Evolutionary conservation across 2,113 vertebrate species (phyloP).

Genomic region (Fregetta grallaria): DNA sequence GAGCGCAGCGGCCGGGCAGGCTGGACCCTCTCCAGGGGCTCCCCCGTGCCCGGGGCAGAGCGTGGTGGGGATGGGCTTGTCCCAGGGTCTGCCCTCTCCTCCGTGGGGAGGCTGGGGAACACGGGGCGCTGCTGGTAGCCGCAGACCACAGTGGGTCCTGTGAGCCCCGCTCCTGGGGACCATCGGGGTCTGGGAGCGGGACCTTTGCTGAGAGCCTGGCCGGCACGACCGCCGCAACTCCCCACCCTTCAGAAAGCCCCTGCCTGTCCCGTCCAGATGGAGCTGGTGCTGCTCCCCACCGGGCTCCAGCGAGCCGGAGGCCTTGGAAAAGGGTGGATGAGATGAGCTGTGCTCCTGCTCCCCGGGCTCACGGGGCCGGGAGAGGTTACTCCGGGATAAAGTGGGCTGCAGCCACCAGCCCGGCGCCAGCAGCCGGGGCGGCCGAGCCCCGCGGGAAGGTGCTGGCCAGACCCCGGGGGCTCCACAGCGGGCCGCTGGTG

Average conservation of each 20-base stretch:
- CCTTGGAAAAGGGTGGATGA: background rate
- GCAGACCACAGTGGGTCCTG: accelerated
- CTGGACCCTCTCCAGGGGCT: background rate
- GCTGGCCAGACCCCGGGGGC: background rate
- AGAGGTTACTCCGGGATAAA: constrained; percentile 16
- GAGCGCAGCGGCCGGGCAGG: accelerated
- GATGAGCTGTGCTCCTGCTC: background rate
- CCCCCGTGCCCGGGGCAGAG: background rate
- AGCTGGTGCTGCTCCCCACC: constrained; percentile 25
- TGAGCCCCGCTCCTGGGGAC: background rate
- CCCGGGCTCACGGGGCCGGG: accelerated
- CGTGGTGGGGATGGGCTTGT: accelerated
- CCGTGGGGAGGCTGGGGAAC: background rate
- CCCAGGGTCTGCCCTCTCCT: background rate
- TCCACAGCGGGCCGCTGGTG: background rate
- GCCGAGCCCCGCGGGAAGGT: background rate
- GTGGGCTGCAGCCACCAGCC: background rate
- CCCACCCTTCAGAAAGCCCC: background rate
- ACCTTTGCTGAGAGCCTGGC: background rate
- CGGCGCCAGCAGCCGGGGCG: background rate
- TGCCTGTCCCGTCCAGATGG: constrained; percentile 17
- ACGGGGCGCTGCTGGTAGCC: accelerated
- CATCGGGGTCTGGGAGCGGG: background rate
- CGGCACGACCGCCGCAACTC: background rate
- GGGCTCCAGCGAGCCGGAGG: background rate